Base-by-base conservation (phyloP, 2,113 vertebrate genomes). In the Muntiacus muntjak region DNA sequence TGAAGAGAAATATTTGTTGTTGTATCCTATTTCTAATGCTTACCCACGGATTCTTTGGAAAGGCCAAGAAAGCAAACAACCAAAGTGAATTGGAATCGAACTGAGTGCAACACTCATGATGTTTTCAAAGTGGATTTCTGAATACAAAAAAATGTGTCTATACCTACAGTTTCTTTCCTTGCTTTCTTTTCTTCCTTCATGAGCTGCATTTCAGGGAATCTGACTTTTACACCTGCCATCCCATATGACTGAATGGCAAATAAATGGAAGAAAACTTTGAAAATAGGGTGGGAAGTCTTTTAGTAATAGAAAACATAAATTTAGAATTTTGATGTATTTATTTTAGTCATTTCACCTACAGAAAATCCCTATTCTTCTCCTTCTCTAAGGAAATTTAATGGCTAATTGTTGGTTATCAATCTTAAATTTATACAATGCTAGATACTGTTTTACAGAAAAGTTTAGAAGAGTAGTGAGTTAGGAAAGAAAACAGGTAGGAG, bases 71-170 rank as follows among this genome's bases (percentile, higher is more conserved):
- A 96, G 12, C 28, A 97, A 94, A 97, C 92, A 64, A 50, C 25
- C 21, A 88, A 89, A 94, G 16, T 96, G n/a, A 94, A 87, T 33
- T 87, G 45, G 30, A 76, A 74, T 81, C n/a, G 43, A 96, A 87
- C 45, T 57, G 81, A 96, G 2, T 82, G 19, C 19, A 95, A 87
- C 36, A 89, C 7, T 94, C n/a, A 54, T 17, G n/a, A 95, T 87
- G 47, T n/a, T 89, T 62, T 71, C 93, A 96, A 94, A 93, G 67
- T 92, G 36, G 13, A 64, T 86, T 90, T 96, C 85, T 94, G 95
- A 88, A 89, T 43, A 78, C 71, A 60, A 95, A 91, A 87, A 33
- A 78, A 58, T 36, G 25, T 36, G 43, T 17, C 2, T 74, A 7
- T 23, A 64, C 14, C 4, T 25, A 57, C 54, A 28, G 5, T 21